Percentiles rank a stretch among this genome's conserved stretches.
Conservation (phyloP, 1,140 invertebrate genomes). For the Aphelinus atriplicis region DNA sequence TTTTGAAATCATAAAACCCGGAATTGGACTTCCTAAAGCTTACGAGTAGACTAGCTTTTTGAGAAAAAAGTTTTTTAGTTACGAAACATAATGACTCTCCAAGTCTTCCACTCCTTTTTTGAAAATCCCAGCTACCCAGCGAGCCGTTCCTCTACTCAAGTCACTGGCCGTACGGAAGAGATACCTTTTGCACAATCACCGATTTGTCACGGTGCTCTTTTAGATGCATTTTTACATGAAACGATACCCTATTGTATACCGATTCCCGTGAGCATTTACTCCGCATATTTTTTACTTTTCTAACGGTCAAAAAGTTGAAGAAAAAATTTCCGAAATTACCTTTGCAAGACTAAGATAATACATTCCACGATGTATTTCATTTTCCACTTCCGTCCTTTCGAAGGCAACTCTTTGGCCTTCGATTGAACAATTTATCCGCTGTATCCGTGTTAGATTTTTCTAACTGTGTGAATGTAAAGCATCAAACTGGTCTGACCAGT, state of each 20-base stretch:
- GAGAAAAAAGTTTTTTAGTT: conserved; percentile 26
- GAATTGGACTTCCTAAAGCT: conserved; percentile 6
- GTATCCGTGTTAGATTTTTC: conserved; percentile 19
- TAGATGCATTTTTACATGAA: conserved; percentile 22
- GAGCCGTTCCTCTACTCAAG: background rate
- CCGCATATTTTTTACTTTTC: conserved; percentile 8
- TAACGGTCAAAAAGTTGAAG: conserved; percentile 1
- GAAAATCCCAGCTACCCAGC: conserved; percentile 3
- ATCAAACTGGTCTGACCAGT: background rate
- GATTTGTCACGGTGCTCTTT: conserved; percentile 15
- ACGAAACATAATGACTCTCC: conserved; percentile 29
- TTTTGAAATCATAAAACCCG: no score
- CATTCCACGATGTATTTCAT: conserved; percentile 40
- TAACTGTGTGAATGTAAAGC: background rate
- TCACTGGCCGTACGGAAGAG: conserved; percentile 1
- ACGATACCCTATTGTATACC: background rate
- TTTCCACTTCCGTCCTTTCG: conserved; percentile 32
- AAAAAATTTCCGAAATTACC: conserved; percentile 4
- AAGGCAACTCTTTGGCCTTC: conserved; percentile 1
- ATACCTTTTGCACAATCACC: conserved; percentile 24
- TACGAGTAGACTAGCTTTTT: conserved; percentile 32
- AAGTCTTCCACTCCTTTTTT: conserved; percentile 35
- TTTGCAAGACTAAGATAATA: conserved; percentile 17
- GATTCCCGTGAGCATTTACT: conserved; percentile 9
- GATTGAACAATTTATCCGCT: background rate